Conservation (phyloP, 2,113 vertebrate genomes). For the Sceloporus tristichus region DNA sequence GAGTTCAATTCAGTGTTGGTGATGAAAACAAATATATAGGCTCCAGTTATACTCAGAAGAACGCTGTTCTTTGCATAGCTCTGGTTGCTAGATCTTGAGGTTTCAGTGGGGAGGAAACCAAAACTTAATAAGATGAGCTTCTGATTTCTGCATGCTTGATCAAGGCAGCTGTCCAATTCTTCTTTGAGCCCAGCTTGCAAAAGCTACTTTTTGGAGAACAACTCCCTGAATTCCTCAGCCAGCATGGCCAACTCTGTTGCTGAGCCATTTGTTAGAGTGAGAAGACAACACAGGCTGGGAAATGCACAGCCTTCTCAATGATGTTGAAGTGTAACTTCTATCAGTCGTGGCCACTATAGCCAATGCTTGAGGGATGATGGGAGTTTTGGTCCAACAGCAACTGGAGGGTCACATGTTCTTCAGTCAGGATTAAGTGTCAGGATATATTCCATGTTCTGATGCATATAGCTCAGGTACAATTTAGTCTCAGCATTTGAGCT, state of each 20-base stretch:
- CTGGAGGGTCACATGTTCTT: background rate
- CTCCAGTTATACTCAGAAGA: background rate
- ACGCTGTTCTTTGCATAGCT: background rate
- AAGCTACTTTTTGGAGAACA: no score
- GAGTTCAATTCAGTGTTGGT: background rate
- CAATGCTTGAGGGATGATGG: background rate
- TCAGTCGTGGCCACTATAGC: background rate
- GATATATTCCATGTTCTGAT: background rate
- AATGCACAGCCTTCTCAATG: background rate
- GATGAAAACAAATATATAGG: background rate
- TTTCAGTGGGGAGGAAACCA: background rate
- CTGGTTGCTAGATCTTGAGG: background rate
- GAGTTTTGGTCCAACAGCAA: background rate
- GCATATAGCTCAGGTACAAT: slow-evolving; percentile 33
- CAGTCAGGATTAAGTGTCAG: background rate
- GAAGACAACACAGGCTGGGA: background rate
- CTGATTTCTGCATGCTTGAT: background rate
- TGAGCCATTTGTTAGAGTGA: background rate
- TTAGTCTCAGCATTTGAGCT: slow-evolving; percentile 39
- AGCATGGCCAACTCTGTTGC: no score
- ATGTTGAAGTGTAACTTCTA: background rate
- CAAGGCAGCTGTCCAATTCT: background rate
- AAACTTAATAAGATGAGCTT: background rate
- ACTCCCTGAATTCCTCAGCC: no score
- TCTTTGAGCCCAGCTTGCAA: background rate